A percentile compares a stretch with the other conserved stretches of the same genome.
These are phyloP conservation scores for Brachyrhaphis roseni DNA, from an alignment of 2,797 vertebrate species.

Conservation along the genomic window DNA sequence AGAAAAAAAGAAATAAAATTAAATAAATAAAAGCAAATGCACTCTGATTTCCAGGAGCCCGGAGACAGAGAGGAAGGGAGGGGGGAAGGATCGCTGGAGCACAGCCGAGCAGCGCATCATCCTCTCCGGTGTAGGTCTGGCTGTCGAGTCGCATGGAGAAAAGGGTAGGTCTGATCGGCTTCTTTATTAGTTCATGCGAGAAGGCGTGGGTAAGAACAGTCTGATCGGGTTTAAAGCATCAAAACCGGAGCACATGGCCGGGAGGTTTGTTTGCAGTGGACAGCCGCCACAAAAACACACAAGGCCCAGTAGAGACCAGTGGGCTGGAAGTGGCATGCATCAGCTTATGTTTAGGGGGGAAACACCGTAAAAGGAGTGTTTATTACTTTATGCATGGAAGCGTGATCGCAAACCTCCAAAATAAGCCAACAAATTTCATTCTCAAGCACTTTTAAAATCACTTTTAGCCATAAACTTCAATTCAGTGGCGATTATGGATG, in stretches of 20 bases:
- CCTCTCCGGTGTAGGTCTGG: slow-evolving; percentile 74
- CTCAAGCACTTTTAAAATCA: background rate
- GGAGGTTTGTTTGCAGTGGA: slow-evolving; percentile 34
- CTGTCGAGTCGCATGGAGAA: slow-evolving; percentile 86
- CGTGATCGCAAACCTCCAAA: background rate
- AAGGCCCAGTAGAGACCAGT: slow-evolving; percentile 54
- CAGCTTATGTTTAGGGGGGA: slow-evolving; percentile 14
- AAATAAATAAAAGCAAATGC: slow-evolving; percentile 19
- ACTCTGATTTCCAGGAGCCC: slow-evolving; percentile 59
- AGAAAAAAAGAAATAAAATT: background rate
- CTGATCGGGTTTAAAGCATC: background rate
- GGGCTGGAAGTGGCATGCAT: slow-evolving; percentile 18
- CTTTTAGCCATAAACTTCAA: slow-evolving; percentile 10
- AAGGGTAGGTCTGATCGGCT: slow-evolving; percentile 77
- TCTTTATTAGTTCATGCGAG: background rate
- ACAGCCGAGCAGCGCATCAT: slow-evolving; percentile 72
- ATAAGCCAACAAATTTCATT: background rate
- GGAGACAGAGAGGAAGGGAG: slow-evolving; percentile 53
- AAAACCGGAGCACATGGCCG: slow-evolving; percentile 40
- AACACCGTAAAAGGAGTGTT: background rate
- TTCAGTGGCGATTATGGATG: background rate
- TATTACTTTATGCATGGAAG: background rate
- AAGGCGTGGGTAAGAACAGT: slow-evolving; percentile 1
- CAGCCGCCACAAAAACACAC: slow-evolving; percentile 31
- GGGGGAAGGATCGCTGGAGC: slow-evolving; percentile 64